These are phyloP conservation scores for Passer domesticus DNA, from an alignment of 2,113 vertebrate genomes.

Conservation along the genomic window DNA sequence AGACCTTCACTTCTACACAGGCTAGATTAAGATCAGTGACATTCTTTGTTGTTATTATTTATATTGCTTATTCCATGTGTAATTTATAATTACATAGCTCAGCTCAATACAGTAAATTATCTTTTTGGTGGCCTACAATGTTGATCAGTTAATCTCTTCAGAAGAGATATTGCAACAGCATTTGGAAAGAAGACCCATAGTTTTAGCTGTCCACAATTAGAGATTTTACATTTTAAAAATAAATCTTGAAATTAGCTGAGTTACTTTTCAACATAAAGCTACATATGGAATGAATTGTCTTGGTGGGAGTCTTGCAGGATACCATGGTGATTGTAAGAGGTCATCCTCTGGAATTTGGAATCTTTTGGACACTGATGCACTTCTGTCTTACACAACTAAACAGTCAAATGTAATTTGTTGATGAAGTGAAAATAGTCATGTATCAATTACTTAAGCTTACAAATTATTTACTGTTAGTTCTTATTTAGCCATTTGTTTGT, in stretches of 20 bases:
- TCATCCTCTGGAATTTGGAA: conserved; percentile 1
- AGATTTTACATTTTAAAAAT: not conserved
- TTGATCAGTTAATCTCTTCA: not conserved
- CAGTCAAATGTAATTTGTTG: not conserved
- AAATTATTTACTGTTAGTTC: not conserved
- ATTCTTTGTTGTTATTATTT: not conserved
- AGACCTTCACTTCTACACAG: not conserved
- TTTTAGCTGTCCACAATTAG: not conserved
- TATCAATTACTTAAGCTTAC: not conserved
- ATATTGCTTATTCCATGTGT: not conserved
- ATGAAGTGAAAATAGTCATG: not conserved
- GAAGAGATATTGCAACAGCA: not conserved
- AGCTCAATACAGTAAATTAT: not conserved
- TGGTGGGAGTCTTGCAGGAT: not conserved
- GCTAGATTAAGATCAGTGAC: not conserved
- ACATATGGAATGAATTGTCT: conserved; percentile 10
- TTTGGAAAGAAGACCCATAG: not conserved
- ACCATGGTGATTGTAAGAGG: not conserved
- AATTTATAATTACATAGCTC: not conserved
- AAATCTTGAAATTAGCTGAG: not conserved
- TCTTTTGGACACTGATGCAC: not conserved
- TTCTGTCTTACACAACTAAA: not conserved
- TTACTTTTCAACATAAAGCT: not conserved
- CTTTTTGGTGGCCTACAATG: not conserved
- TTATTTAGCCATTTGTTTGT: not conserved